These are phyloP conservation scores for Cantharis rustica DNA, from an alignment of 2,888 invertebrate genomes.

Conservation along the genomic window DNA sequence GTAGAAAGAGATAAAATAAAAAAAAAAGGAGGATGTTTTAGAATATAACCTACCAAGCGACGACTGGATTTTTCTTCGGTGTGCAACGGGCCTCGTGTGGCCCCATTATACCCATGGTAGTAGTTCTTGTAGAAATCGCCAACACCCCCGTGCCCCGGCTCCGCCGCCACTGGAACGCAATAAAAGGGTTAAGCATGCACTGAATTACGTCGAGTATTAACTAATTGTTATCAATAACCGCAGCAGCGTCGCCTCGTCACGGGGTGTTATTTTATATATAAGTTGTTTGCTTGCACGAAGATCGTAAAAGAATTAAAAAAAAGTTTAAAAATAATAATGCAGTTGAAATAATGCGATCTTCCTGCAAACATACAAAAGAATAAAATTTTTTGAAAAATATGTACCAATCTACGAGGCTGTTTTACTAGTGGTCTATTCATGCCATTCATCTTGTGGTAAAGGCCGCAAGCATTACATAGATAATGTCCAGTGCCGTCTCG, in stretches of 20 bases:
- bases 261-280: slow-evolving; percentile 49
- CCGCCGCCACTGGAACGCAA: slow-evolving; percentile 79
- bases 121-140: slow-evolving; percentile 87
- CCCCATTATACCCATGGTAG: slow-evolving; percentile 71
- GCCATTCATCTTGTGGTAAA: slow-evolving; percentile 97
- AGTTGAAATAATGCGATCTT: slow-evolving; percentile 11
- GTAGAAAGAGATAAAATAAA: slow-evolving; percentile 14
- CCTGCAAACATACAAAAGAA: slow-evolving; percentile 13
- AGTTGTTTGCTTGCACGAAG: slow-evolving; percentile 24
- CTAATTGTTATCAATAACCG: slow-evolving; percentile 27
- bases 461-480: slow-evolving; percentile 99
- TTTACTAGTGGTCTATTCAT: slow-evolving; percentile 90
- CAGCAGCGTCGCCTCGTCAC: slow-evolving; percentile 57
- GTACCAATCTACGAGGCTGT: slow-evolving; percentile 89
- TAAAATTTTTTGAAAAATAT: slow-evolving; percentile 21
- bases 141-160: slow-evolving; percentile 77
- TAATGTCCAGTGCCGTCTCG: slow-evolving; percentile 99
- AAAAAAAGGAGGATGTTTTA: slow-evolving; percentile 31
- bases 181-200: slow-evolving; percentile 39
- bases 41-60: slow-evolving; percentile 69
- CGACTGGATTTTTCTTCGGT: slow-evolving; percentile 68
- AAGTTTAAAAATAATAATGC: not conserved
- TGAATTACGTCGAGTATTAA: slow-evolving; percentile 20
- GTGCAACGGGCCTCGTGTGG: slow-evolving; percentile 60
- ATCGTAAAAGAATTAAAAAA: not conserved